These are phyloP conservation scores for Colletes collaris DNA, from an alignment of 2,888 invertebrate species.

Conservation along the genomic window DNA sequence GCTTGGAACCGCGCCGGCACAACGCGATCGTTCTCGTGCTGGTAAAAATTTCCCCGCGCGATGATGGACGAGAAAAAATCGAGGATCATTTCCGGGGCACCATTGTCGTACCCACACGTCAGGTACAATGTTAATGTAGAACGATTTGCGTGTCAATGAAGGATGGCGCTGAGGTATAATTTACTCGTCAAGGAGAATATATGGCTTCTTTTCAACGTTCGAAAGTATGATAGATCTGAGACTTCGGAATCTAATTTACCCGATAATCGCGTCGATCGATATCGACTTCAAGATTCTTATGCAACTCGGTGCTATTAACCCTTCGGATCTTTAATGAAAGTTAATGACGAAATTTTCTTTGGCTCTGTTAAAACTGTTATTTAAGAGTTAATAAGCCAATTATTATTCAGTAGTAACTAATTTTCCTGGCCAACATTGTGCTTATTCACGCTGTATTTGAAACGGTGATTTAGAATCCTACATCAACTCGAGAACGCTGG, in stretches of 20 bases:
- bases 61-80: conserved; percentile 23
- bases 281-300: no score
- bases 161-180: conserved; percentile 1
- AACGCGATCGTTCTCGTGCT: conserved; percentile 1
- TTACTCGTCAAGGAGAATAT: background rate
- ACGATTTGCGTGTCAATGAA: conserved; percentile 31
- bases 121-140: conserved; percentile 11
- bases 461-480: conserved; percentile 17
- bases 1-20: background rate
- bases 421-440: no score
- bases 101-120: conserved; percentile 31
- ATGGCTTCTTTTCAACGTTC: background rate
- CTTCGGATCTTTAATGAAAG: no score
- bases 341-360: no score
- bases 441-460: no score
- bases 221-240: background rate
- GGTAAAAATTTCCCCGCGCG: background rate
- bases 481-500: conserved; percentile 4
- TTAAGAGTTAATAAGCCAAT: no score
- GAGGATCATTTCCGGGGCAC: conserved; percentile 52
- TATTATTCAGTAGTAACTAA: no score
- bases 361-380: no score
- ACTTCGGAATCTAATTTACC: conserved; percentile 14
- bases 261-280: background rate
- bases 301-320: no score